Base-by-base conservation (phyloP, 2,113 vertebrate genomes). In the Vombatus ursinus region DNA sequence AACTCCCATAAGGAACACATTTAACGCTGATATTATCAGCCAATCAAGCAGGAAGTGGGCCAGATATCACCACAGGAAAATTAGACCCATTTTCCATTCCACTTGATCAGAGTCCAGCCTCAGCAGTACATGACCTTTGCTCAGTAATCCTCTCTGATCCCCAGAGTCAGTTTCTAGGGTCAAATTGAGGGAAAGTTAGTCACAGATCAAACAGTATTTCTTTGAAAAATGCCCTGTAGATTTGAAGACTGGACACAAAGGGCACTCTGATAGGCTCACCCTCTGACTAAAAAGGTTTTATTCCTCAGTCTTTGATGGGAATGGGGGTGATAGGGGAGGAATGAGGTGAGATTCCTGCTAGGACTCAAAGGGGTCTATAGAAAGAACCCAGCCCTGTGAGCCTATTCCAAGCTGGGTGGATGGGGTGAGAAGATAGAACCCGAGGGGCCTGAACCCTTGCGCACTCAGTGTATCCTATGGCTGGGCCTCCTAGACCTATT, bases 181-280 rank as follows among this genome's bases (percentile, higher is more conserved):
- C 90, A 61, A 0, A 6, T 53, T 91, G 50, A 47, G 53, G n/a
- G 8, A 92, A 37, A 94, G 89, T 93, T 92, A 77, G n/a, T 61
- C 90, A 2, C 0, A 3, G 53, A 93, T 96, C 91, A 93, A 93
- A 96, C 25, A 44, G 89, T 92, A 14, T 9, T 24, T 92, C 57
- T 95, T 37, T 77, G 94, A 96, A 97, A 94, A 52, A 48, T 0
- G 0, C 50, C 92, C 52, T 48, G 49, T 0, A 51, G 50, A 52
- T 84, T 52, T 0, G 19, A 0, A 24, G 1, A 0, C 49, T 22
- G 47, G 6, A 0, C 0, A 2, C n/a, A 0, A 61, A 44, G 90
- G 19, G 68, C n/a, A 77, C 14, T 77, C 14, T n/a, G 37, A 77
- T 77, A 77, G 37, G 31, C 37, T 77, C 37, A n/a, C 37, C 37